A percentile compares a stretch with the other conserved stretches of the same genome.
Conservation (phyloP, 2,797 vertebrate species). For the Erethizon dorsatum region DNA sequence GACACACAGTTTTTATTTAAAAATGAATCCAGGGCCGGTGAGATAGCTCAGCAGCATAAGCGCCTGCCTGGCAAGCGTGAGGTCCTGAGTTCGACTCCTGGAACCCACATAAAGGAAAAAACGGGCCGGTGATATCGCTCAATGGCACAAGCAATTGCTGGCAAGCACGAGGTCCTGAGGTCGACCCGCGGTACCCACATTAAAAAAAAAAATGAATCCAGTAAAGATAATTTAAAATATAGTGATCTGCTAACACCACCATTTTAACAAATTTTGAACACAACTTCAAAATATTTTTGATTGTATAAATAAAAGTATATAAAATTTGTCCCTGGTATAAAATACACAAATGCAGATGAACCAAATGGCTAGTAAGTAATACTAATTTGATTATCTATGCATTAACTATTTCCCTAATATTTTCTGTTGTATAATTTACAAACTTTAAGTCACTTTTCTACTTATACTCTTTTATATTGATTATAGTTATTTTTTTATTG, state of each 20-base stretch:
- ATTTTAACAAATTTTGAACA: not conserved
- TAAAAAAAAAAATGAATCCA: not conserved
- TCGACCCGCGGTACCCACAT: too few relatives aligned
- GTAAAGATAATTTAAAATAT: not conserved
- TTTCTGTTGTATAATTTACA: constrained; percentile 7
- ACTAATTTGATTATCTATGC: not conserved
- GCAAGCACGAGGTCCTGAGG: too few relatives aligned
- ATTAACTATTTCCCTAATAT: not conserved
- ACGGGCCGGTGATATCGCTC: too few relatives aligned
- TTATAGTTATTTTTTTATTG: not conserved
- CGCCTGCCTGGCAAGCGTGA: too few relatives aligned
- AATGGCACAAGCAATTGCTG: too few relatives aligned
- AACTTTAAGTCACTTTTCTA: not conserved
- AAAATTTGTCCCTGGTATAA: not conserved
- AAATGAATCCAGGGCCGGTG: not conserved
- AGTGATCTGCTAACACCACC: not conserved
- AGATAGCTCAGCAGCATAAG: too few relatives aligned
- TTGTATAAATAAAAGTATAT: not conserved
- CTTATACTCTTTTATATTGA: not conserved
- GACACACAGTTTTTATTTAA: not conserved
- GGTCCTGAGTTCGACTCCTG: too few relatives aligned
- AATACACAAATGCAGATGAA: not conserved
- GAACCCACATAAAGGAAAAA: too few relatives aligned
- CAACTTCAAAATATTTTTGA: constrained; percentile 18
- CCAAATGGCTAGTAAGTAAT: not conserved